Evolutionary conservation across 2,888 invertebrate species (phyloP).

Genomic region (Acleris sparsana): DNA sequence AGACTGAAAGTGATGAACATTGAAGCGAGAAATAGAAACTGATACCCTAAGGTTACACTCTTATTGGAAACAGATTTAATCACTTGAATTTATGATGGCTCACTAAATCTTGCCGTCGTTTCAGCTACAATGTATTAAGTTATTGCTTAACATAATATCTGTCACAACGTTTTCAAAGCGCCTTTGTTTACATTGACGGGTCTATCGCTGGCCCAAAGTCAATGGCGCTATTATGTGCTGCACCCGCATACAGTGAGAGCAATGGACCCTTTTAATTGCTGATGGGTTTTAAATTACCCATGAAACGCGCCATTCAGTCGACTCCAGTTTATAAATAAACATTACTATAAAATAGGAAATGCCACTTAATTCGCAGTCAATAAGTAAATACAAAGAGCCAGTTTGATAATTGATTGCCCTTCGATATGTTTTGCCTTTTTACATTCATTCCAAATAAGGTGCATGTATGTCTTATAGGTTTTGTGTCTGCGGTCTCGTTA

Average conservation of each 20-base stretch:
- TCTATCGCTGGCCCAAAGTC: conserved; percentile 19
- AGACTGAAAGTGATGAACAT: neutral
- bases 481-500: too few relatives aligned
- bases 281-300: conserved; percentile 55
- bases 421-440: neutral
- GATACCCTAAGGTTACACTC: conserved; percentile 1
- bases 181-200: conserved; percentile 33
- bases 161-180: conserved; percentile 38
- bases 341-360: conserved; percentile 11
- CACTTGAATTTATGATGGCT: conserved; percentile 4
- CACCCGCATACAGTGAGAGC: conserved; percentile 55
- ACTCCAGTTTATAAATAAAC: conserved; percentile 24
- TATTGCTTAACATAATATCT: conserved; percentile 32
- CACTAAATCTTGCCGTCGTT: conserved; percentile 2
- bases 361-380: neutral
- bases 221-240: conserved; percentile 52
- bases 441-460: too few relatives aligned
- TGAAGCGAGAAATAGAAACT: conserved; percentile 4
- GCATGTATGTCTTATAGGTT: too few relatives aligned
- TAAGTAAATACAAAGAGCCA: neutral
- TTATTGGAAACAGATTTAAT: conserved; percentile 2
- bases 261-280: conserved; percentile 41
- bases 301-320: conserved; percentile 32
- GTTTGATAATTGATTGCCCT: neutral
- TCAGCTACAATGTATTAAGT: conserved; percentile 9